Evolutionary conservation across 2,797 vertebrate species (phyloP), one percentile per base, ranked within the genome.

Genomic region (Brachyalestes nurse): DNA sequence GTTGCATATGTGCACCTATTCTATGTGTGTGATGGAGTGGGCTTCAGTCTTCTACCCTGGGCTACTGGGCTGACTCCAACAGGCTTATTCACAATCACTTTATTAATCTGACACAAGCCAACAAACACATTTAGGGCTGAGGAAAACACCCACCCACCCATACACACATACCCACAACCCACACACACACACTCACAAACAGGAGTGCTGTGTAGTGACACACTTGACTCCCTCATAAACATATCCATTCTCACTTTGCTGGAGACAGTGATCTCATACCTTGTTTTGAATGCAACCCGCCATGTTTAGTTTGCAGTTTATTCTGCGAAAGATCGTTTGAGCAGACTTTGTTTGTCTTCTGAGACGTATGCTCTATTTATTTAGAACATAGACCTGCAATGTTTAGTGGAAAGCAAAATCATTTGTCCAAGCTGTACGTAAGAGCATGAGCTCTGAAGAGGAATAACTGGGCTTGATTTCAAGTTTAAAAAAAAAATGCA

Each of bases 61-160:
- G n/a, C 88, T 89, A 90, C 87, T 90, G 92, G 90, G 91, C 90
- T 92, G 92, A 92, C 91, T 89, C 90, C 90, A 82, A 19, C 85
- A 87, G 84, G 84, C 78, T 86, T 88, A 88, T 90, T 86, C 86
- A 92, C 88, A 88, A 87, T 90, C 90, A 91, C 90, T 90, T 93
- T 93, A 93, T 93, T 93, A 93, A 91, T 90, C 86, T 91, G 91
- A 92, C 89, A 86, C 90, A 78, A 91, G 90, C 83, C 42, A 87
- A 83, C 89, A 88, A 91, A 91, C 89, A 89, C 89, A 90, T 81
- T 79, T 81, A 87, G 86, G 89, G 90, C 88, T 47, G 62, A 72
- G 87, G 88, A 92, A 91, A 84, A 58, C 49, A 64, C 53, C 40
- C 42, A 57, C 64, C 77, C 64, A 78, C 75, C 81, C 57, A 77